phyloP scores from a whole-genome alignment of 2,888 invertebrate genomes.

The Hypsopygia costalis region DNA sequence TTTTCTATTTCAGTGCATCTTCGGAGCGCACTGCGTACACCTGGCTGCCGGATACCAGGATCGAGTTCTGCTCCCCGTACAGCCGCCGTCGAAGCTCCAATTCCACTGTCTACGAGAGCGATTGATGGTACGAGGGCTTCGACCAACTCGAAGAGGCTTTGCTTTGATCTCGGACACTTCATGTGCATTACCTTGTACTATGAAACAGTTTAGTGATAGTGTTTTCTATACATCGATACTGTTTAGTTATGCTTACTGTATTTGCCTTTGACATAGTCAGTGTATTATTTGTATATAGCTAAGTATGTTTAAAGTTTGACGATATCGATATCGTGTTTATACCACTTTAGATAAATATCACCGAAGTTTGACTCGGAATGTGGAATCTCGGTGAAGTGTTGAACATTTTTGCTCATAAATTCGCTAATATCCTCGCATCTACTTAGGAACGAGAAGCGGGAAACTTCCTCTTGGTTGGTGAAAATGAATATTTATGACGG shows the following conservation, averaged over 20 bases:
- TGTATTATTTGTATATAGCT: conserved; percentile 21
- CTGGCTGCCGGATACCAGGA: conserved; percentile 75
- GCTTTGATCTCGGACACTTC: conserved; percentile 48
- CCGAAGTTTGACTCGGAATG: conserved; percentile 28
- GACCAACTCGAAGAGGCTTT: conserved; percentile 69
- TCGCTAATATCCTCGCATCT: conserved; percentile 69
- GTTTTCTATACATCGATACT: conserved; percentile 10
- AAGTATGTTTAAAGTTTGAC: neutral
- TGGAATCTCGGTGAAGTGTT: conserved; percentile 43
- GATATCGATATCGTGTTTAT: conserved; percentile 4
- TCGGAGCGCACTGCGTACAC: conserved; percentile 78
- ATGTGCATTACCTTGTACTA: conserved; percentile 29
- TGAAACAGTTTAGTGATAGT: conserved; percentile 25
- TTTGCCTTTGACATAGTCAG: conserved; percentile 21
- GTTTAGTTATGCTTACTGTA: conserved; percentile 2
- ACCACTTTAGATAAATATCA: conserved; percentile 27
- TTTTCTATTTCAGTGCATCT: conserved; percentile 64
- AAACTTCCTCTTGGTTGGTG: conserved; percentile 68
- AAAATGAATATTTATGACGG: conserved; percentile 78
- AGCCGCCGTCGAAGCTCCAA: conserved; percentile 67
- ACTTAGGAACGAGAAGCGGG: conserved; percentile 57
- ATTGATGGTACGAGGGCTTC: conserved; percentile 69
- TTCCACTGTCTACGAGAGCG: conserved; percentile 74
- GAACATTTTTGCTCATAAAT: conserved; percentile 74
- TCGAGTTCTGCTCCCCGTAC: conserved; percentile 69